A percentile compares a stretch with the other conserved stretches of the same genome.
Conservation (phyloP, 2,888 invertebrate genomes). For the Mesorhabditis spiculigera region DNA sequence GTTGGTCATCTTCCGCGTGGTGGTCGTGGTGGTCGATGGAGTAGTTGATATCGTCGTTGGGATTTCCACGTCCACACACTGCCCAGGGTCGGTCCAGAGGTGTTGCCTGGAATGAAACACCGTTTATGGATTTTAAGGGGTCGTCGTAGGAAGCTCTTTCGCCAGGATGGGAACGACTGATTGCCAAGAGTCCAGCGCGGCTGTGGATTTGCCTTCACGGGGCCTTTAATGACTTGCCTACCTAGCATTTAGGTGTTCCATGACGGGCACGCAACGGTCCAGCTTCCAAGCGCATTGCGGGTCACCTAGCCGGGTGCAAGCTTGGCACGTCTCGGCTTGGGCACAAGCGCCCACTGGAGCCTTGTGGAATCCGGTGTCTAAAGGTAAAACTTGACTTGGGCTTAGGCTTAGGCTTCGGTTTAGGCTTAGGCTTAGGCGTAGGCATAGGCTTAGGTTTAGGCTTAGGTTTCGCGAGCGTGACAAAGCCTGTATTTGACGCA, state of each 20-base stretch:
- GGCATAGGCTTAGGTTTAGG: background rate
- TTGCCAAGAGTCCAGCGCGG: no score
- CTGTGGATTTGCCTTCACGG: background rate
- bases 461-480: background rate
- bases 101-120: no score
- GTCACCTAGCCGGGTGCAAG: conserved; percentile 26
- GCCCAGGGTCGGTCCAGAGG: no score
- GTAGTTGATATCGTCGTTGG: no score
- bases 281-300: conserved; percentile 35
- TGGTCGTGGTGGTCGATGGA: background rate
- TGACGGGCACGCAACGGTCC: background rate
- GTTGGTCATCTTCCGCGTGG: background rate
- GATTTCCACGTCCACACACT: no score
- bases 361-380: background rate
- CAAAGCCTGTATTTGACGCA: background rate
- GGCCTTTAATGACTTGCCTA: background rate
- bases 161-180: no score
- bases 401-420: background rate
- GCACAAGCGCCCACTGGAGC: conserved; percentile 24
- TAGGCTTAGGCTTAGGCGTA: background rate
- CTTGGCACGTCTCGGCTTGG: conserved; percentile 20
- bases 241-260: background rate
- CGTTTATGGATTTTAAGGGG: no score
- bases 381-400: background rate
- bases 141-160: no score